phyloP scores from a whole-genome alignment of 2,797 vertebrate species.

The Leptodactylus fallax region DNA sequence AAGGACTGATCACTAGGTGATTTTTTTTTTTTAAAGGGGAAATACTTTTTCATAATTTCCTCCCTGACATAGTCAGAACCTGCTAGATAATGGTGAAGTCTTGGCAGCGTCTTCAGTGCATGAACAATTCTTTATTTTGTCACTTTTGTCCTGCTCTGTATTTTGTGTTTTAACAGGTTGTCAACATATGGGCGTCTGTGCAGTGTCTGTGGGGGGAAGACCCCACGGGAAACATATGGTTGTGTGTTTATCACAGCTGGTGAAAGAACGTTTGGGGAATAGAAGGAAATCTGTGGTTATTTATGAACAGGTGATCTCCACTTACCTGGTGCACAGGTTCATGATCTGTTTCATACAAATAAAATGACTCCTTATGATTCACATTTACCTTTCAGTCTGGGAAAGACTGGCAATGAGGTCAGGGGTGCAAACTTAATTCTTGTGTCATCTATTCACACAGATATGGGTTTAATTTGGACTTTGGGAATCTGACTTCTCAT shows the following conservation, averaged over 20 bases:
- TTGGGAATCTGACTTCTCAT: too few relatives aligned
- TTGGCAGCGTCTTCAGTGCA: not conserved
- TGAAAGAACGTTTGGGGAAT: conserved; percentile 51
- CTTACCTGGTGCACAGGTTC: conserved; percentile 9
- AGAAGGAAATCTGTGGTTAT: conserved; percentile 44
- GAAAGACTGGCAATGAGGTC: not conserved
- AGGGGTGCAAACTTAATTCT: not conserved
- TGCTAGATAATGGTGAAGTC: not conserved
- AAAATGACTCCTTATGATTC: not conserved
- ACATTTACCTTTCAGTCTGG: not conserved
- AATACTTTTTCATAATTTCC: not conserved
- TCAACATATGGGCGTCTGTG: conserved; percentile 34
- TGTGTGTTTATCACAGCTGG: conserved; percentile 56
- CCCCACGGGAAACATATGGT: conserved; percentile 52
- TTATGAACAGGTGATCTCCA: conserved; percentile 34
- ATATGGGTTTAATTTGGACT: too few relatives aligned
- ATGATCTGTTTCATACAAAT: not conserved
- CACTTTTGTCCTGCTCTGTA: not conserved
- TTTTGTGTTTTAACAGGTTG: conserved; percentile 25
- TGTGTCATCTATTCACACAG: too few relatives aligned
- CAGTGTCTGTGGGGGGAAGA: conserved; percentile 16
- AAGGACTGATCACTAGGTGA: not conserved
- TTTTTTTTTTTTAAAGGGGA: not conserved
- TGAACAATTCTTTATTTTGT: not conserved
- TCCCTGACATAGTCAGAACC: not conserved